Conservation (phyloP, 1,140 invertebrate genomes). For the Harpegnathos saltator region DNA sequence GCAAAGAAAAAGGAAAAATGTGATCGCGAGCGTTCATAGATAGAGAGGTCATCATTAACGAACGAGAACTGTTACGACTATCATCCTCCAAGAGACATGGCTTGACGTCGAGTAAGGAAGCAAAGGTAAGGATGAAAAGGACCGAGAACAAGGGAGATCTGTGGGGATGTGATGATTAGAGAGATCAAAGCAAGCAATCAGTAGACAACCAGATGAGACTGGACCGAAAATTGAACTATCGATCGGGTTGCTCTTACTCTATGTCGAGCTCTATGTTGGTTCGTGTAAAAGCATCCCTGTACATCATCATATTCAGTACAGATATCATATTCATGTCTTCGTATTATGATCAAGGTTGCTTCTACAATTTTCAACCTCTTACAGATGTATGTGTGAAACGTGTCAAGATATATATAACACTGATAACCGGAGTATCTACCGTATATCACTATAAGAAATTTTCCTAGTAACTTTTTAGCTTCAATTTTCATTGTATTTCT, state of each 20-base stretch:
- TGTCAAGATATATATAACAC: no score
- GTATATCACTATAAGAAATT: no score
- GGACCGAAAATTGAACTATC: conserved; percentile 61
- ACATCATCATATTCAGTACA: no score
- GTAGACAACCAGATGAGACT: conserved; percentile 79
- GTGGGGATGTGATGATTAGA: conserved; percentile 79
- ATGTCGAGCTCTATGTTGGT: background rate
- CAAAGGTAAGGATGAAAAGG: conserved; percentile 55
- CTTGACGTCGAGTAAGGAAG: conserved; percentile 71
- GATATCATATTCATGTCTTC: no score
- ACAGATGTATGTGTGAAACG: no score
- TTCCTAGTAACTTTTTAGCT: no score
- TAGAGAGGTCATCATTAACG: background rate
- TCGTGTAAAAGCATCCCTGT: background rate
- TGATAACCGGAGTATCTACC: no score
- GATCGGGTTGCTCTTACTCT: conserved; percentile 7
- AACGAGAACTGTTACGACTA: conserved; percentile 8
- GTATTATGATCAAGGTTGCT: no score
- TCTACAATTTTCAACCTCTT: no score
- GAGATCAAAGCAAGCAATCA: conserved; percentile 83
- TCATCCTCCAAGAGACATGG: conserved; percentile 62
- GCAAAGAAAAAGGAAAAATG: background rate
- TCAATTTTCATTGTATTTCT: no score
- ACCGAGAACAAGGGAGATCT: conserved; percentile 54
- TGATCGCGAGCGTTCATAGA: background rate